Percentiles rank a stretch among this genome's conserved stretches.
phyloP scores from a whole-genome alignment of 2,797 vertebrate genomes.

The Mormyrops boulengeri region DNA sequence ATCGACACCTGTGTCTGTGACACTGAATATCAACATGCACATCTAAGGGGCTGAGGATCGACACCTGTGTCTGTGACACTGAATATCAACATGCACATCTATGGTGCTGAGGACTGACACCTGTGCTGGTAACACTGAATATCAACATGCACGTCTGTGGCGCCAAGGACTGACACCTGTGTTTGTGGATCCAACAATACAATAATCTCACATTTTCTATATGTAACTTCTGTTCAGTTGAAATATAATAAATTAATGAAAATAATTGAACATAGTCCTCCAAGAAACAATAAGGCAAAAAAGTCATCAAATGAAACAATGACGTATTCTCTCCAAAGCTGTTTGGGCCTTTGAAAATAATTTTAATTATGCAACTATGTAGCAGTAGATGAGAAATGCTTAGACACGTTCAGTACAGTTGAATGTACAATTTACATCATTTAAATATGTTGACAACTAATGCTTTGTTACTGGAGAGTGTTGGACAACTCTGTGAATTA shows the following conservation, averaged over 20 bases:
- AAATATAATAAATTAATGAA: background rate
- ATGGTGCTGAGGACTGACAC: background rate
- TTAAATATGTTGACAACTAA: constrained; percentile 6
- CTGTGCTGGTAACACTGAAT: background rate
- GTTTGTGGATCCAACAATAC: background rate
- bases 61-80: background rate
- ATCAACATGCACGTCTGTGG: too few species aligned
- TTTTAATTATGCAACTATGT: background rate
- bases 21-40: background rate
- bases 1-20: background rate
- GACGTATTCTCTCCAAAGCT: background rate
- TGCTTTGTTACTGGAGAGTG: background rate
- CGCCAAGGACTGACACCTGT: too few species aligned
- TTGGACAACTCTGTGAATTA: background rate
- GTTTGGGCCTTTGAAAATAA: background rate
- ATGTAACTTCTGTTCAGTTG: background rate
- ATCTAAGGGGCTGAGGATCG: background rate
- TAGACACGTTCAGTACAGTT: background rate
- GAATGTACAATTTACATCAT: background rate
- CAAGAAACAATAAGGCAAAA: background rate
- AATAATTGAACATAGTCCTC: background rate
- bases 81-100: background rate
- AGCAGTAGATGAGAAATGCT: background rate
- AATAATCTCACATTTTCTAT: background rate
- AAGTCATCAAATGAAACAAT: background rate